A percentile compares a stretch with the other conserved stretches of the same genome.
These are phyloP conservation scores for Zhuqinia jingwanae DNA, from an alignment of 2,888 invertebrate species.

Conservation along the genomic window DNA sequence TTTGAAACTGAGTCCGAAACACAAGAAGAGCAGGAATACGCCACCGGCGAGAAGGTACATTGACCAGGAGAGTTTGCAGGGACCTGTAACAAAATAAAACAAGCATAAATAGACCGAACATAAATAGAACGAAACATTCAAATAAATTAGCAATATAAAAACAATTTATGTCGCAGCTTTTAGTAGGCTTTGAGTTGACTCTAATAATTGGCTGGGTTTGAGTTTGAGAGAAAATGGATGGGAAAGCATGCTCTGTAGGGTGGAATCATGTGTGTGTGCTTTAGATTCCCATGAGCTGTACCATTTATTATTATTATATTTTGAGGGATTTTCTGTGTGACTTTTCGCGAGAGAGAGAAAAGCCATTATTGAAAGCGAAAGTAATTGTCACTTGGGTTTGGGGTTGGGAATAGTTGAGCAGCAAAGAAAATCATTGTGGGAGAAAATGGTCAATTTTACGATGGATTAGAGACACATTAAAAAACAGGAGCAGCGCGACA, in stretches of 20 bases:
- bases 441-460: constrained; percentile 64
- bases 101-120: too few species aligned
- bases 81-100: constrained; percentile 81
- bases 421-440: constrained; percentile 23
- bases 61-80: constrained; percentile 84
- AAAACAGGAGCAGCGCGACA: background rate
- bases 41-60: constrained; percentile 83
- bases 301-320: too few species aligned
- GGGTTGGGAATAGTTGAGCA: too few species aligned
- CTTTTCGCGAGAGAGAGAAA: constrained; percentile 13
- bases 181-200: background rate
- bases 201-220: constrained; percentile 19
- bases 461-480: constrained; percentile 59
- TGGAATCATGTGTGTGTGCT: background rate
- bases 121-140: background rate
- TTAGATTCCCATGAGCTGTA: too few species aligned
- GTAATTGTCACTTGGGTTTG: constrained; percentile 50
- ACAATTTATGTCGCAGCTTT: background rate
- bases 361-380: constrained; percentile 19
- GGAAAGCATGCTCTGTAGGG: background rate
- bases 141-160: constrained; percentile 18
- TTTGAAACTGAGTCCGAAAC: constrained; percentile 84
- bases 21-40: constrained; percentile 83
- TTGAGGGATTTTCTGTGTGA: too few species aligned
- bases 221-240: background rate